phyloP scores from a whole-genome alignment of 2,888 invertebrate species.

The Lasioglossum marginatum region DNA sequence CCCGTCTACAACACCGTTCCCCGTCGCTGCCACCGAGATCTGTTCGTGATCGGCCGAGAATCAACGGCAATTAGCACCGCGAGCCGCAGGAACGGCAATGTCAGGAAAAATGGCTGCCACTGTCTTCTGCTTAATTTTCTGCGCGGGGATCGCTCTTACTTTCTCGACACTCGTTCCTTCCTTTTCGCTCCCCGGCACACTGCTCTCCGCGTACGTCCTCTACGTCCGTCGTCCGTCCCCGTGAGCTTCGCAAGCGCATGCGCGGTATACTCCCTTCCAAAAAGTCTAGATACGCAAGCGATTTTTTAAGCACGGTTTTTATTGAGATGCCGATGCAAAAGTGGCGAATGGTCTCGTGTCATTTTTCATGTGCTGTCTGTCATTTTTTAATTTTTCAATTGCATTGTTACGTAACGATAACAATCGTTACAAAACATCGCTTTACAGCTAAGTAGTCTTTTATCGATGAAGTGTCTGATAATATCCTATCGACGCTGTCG shows the following conservation, averaged over 20 bases:
- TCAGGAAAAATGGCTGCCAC: slow-evolving; percentile 73
- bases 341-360: not conserved
- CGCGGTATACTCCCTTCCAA: slow-evolving; percentile 25
- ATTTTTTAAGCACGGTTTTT: slow-evolving; percentile 26
- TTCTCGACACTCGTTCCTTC: slow-evolving; percentile 51
- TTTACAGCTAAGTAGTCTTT: not conserved
- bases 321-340: not conserved
- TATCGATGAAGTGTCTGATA: slow-evolving; percentile 21
- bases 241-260: slow-evolving; percentile 32
- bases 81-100: slow-evolving; percentile 56
- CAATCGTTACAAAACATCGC: not conserved
- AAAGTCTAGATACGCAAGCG: slow-evolving; percentile 16
- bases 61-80: slow-evolving; percentile 54
- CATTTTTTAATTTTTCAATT: not conserved
- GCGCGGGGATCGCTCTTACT: slow-evolving; percentile 54
- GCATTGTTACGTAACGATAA: not conserved
- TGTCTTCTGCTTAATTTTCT: slow-evolving; percentile 72
- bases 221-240: slow-evolving; percentile 39
- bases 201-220: slow-evolving; percentile 50
- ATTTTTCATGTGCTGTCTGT: not conserved
- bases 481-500: not conserved
- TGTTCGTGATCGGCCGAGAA: slow-evolving; percentile 33
- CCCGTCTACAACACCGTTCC: slow-evolving; percentile 41
- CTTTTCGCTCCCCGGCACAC: slow-evolving; percentile 51
- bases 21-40: slow-evolving; percentile 11